Conservation (phyloP, 2,888 invertebrate species). For the Pammene fasciana region DNA sequence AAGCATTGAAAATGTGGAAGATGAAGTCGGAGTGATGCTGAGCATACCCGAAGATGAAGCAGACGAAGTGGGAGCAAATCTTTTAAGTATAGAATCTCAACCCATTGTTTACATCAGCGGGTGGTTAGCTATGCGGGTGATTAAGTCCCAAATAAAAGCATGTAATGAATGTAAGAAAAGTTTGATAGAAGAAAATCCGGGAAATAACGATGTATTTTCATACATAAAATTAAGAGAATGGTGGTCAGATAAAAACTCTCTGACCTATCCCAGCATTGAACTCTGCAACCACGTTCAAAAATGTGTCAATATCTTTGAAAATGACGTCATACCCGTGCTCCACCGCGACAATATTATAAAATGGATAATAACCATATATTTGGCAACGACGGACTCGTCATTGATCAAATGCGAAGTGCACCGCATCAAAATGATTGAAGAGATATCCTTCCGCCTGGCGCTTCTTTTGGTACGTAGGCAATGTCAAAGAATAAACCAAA, state of each 20-base stretch:
- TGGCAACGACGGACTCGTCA: neutral
- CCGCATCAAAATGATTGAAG: neutral
- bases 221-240: neutral
- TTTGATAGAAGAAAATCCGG: neutral
- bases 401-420: slow-evolving; percentile 5
- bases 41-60: neutral
- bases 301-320: neutral
- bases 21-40: neutral
- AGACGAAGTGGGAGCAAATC: neutral
- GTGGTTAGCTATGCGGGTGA: neutral
- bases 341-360: slow-evolving; percentile 3
- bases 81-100: neutral
- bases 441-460: slow-evolving; percentile 2
- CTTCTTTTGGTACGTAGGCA: slow-evolving; percentile 8
- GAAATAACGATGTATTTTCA: neutral
- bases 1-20: neutral
- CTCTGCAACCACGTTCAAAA: neutral
- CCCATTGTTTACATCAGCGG: neutral
- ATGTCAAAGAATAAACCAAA: neutral
- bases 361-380: neutral
- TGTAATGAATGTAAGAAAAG: neutral
- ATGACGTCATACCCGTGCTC: neutral
- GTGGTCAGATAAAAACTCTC: neutral
- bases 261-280: neutral
- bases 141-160: neutral